A percentile compares a stretch with the other conserved stretches of the same genome.
Conservation (phyloP, 2,797 vertebrate genomes). For the Emys orbicularis region DNA sequence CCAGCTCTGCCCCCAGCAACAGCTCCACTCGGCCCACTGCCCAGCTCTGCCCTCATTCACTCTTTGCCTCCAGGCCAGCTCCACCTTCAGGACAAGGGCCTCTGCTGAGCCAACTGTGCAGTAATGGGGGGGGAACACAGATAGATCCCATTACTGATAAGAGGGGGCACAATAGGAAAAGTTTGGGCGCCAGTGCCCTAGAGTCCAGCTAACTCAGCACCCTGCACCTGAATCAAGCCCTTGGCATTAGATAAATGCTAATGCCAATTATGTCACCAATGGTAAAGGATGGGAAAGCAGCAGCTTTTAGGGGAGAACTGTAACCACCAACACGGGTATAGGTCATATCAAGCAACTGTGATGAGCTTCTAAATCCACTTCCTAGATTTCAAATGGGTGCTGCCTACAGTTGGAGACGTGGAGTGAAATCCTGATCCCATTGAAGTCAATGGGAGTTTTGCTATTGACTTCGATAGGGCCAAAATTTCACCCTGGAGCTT, state of each 20-base stretch:
- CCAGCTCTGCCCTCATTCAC: too few species aligned
- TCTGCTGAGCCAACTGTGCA: too few species aligned
- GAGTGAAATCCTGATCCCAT: not conserved
- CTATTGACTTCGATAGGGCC: not conserved
- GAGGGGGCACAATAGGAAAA: too few species aligned
- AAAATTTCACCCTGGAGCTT: not conserved
- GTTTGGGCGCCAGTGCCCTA: too few species aligned
- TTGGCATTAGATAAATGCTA: not conserved
- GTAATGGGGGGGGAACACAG: too few species aligned
- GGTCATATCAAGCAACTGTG: accelerated
- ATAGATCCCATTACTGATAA: too few species aligned
- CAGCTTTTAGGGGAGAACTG: not conserved
- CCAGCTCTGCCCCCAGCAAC: too few species aligned
- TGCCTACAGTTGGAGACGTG: not conserved
- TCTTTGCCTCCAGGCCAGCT: too few species aligned
- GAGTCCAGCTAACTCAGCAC: not conserved
- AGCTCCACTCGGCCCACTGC: too few species aligned
- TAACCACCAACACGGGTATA: not conserved
- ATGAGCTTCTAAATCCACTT: not conserved
- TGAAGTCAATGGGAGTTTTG: not conserved
- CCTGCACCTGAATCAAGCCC: not conserved
- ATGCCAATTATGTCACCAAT: not conserved
- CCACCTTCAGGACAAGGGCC: too few species aligned
- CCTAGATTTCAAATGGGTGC: not conserved
- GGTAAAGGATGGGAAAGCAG: not conserved